Conservation (phyloP, 2,888 invertebrate genomes). For the Drosophila vallismaia region DNA sequence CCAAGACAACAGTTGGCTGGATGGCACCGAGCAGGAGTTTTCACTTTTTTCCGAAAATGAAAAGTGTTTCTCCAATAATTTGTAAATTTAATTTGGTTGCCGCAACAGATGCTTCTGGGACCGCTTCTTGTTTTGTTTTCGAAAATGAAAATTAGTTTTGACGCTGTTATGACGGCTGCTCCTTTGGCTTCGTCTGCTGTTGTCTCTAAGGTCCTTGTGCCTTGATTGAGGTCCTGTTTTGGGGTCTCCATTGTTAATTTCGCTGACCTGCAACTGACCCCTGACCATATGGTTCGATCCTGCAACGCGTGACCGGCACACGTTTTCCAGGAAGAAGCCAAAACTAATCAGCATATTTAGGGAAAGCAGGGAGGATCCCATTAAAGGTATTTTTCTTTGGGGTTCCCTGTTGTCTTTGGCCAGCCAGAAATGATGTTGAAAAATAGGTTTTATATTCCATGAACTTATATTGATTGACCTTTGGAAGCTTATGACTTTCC, state of each 20-base stretch:
- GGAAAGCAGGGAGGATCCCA: slow-evolving; percentile 9
- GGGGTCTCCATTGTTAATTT: background rate
- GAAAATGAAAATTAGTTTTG: slow-evolving; percentile 74
- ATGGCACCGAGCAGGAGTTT: slow-evolving; percentile 53
- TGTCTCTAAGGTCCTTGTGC: slow-evolving; percentile 20
- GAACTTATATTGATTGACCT: no score
- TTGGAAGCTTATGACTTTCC: background rate
- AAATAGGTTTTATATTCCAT: no score
- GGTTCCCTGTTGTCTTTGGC: slow-evolving; percentile 19
- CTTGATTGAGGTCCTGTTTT: slow-evolving; percentile 65
- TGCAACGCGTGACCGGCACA: slow-evolving; percentile 57
- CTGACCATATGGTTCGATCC: slow-evolving; percentile 51
- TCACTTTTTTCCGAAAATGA: slow-evolving; percentile 72
- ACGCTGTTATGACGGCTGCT: slow-evolving; percentile 73
- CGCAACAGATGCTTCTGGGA: slow-evolving; percentile 67
- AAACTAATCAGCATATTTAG: slow-evolving; percentile 42
- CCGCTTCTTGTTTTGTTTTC: slow-evolving; percentile 57
- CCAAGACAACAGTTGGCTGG: slow-evolving; percentile 60
- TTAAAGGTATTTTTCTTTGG: slow-evolving; percentile 5
- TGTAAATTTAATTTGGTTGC: slow-evolving; percentile 64
- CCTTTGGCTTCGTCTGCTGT: slow-evolving; percentile 19
- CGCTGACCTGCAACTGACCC: slow-evolving; percentile 37
- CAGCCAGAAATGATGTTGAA: background rate
- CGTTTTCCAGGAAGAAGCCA: slow-evolving; percentile 59
- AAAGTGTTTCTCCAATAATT: slow-evolving; percentile 70